Evolutionary conservation across 2,113 vertebrate species (phyloP).

Genomic region (Plectropomus leopardus): DNA sequence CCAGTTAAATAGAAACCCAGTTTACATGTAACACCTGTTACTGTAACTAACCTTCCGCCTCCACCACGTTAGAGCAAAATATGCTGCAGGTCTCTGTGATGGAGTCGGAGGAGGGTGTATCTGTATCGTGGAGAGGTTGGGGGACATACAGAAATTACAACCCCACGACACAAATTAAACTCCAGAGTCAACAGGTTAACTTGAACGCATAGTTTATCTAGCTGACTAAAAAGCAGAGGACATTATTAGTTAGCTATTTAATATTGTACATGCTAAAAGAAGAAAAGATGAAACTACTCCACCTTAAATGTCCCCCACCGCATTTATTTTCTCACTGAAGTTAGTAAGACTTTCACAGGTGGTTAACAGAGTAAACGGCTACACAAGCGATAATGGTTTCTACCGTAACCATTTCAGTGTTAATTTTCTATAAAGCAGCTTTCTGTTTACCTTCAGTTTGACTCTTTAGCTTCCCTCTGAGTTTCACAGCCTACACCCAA

Average conservation of each 20-base stretch:
- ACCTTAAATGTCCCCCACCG: slow-evolving; percentile 24
- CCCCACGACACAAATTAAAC: neutral
- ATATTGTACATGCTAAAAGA: neutral
- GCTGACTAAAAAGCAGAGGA: neutral
- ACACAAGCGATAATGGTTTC: slow-evolving; percentile 34
- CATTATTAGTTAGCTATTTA: neutral
- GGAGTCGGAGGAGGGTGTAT: neutral
- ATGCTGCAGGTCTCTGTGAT: neutral
- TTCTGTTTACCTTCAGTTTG: slow-evolving; percentile 67
- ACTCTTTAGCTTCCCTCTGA: slow-evolving; percentile 69
- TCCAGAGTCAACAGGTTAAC: slow-evolving; percentile 22
- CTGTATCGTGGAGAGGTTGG: neutral
- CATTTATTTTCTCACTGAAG: slow-evolving; percentile 25
- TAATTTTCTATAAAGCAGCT: slow-evolving; percentile 27
- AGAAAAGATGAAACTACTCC: slow-evolving; percentile 4
- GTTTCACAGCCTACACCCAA: slow-evolving; percentile 79
- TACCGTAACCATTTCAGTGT: neutral
- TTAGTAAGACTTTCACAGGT: neutral
- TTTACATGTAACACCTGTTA: slow-evolving; percentile 18
- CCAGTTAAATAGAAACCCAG: neutral
- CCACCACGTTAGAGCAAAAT: neutral
- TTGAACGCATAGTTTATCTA: neutral
- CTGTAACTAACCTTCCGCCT: neutral
- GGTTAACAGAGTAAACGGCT: neutral
- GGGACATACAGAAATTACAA: neutral